phyloP scores from a whole-genome alignment of 2,888 invertebrate species.

The Melikaiella ostensackeni region DNA sequence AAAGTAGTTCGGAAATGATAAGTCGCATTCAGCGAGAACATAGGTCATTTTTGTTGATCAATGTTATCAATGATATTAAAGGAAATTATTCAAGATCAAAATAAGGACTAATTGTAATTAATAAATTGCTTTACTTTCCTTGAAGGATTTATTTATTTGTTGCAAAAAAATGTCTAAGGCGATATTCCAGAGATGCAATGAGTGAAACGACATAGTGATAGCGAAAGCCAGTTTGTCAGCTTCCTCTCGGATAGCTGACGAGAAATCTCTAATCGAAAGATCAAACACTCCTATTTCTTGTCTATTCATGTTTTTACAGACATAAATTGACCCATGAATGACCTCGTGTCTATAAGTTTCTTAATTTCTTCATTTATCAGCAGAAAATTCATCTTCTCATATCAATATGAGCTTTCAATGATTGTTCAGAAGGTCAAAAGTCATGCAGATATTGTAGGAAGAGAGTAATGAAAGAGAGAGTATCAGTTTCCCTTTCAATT shows the following conservation, averaged over 20 bases:
- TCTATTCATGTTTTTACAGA: slow-evolving; percentile 34
- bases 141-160: background rate
- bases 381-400: background rate
- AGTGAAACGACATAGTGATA: slow-evolving; percentile 46
- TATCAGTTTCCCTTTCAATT: background rate
- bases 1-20: too few relatives aligned
- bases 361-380: background rate
- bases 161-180: background rate
- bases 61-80: background rate
- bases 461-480: background rate
- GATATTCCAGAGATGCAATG: background rate
- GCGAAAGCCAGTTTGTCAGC: slow-evolving; percentile 57
- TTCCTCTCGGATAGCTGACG: slow-evolving; percentile 53
- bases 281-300: slow-evolving; percentile 42
- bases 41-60: too few relatives aligned
- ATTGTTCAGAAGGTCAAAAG: background rate
- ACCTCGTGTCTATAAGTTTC: slow-evolving; percentile 18
- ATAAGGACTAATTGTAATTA: background rate
- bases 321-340: slow-evolving; percentile 48
- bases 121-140: background rate
- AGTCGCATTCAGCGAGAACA: too few relatives aligned
- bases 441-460: background rate
- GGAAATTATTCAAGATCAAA: background rate
- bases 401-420: slow-evolving; percentile 1
- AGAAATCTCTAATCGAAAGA: slow-evolving; percentile 48